Evolutionary conservation across 2,888 invertebrate species (phyloP).

Genomic region (Bembecia ichneumoniformis): DNA sequence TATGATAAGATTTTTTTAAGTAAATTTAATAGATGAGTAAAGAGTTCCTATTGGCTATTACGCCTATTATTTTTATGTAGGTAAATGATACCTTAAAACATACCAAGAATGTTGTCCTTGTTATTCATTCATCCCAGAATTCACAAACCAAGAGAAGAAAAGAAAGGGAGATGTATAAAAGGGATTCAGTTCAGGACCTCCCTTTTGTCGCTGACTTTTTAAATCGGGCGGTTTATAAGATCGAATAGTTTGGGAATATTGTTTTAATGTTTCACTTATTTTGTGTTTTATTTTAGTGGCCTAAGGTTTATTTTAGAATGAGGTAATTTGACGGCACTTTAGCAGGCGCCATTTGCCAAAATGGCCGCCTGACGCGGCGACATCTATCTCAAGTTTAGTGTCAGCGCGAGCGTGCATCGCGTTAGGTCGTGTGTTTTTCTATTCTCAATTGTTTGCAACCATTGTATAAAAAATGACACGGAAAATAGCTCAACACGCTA

Average conservation of each 20-base stretch:
- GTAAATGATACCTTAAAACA: too few relatives aligned
- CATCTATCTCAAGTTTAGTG: conserved; percentile 64
- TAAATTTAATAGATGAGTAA: too few relatives aligned
- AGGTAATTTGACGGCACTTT: conserved; percentile 38
- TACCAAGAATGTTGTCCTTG: background rate
- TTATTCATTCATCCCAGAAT: background rate
- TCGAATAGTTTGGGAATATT: conserved; percentile 37
- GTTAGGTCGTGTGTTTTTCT: conserved; percentile 32
- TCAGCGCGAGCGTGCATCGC: conserved; percentile 51
- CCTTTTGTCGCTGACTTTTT: conserved; percentile 21
- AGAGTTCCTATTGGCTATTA: too few relatives aligned
- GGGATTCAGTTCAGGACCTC: background rate
- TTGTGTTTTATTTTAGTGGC: accelerated
- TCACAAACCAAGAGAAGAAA: background rate
- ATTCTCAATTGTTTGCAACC: conserved; percentile 52
- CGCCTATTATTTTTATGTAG: too few relatives aligned
- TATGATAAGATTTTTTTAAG: too few relatives aligned
- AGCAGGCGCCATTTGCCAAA: conserved; percentile 60
- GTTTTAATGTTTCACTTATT: conserved; percentile 11
- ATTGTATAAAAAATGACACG: conserved; percentile 56
- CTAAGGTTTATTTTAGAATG: conserved; percentile 26
- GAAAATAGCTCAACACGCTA: conserved; percentile 29
- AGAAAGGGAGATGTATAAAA: background rate
- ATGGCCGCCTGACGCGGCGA: conserved; percentile 61
- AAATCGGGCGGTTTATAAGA: conserved; percentile 45